Evolutionary conservation across 2,113 vertebrate genomes (phyloP).

Genomic region (Engystomops pustulosus): DNA sequence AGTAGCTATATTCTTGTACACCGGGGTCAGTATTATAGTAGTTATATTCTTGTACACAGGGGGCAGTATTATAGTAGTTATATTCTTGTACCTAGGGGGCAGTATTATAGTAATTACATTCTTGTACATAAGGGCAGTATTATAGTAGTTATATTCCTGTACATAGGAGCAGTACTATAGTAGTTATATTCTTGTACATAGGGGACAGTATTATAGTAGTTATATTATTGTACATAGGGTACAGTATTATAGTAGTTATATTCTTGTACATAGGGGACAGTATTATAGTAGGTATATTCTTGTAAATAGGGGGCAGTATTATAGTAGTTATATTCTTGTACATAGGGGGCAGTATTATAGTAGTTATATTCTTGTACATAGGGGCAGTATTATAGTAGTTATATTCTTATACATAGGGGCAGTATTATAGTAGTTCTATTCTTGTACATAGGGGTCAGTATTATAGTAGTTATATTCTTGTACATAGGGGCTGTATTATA

Average conservation of each 20-base stretch:
- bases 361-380: neutral
- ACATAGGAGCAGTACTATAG: too few relatives aligned
- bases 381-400: slow-evolving; percentile 9
- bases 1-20: slow-evolving; percentile 2
- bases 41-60: neutral
- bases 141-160: too few relatives aligned
- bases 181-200: too few relatives aligned
- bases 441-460: neutral
- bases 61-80: neutral
- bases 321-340: slow-evolving; percentile 1
- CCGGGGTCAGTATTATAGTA: too few relatives aligned
- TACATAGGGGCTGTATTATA: neutral
- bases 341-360: slow-evolving; percentile 11
- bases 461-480: slow-evolving; percentile 21
- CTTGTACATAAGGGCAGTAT: too few relatives aligned
- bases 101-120: slow-evolving; percentile 4
- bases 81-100: neutral
- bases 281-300: too few relatives aligned
- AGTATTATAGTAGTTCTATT: too few relatives aligned
- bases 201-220: too few relatives aligned
- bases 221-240: too few relatives aligned
- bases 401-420: too few relatives aligned
- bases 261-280: too few relatives aligned
- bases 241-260: too few relatives aligned
- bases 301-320: neutral